phyloP scores from a whole-genome alignment of 1,140 invertebrate genomes.

The Drosophila sulfurigaster region DNA sequence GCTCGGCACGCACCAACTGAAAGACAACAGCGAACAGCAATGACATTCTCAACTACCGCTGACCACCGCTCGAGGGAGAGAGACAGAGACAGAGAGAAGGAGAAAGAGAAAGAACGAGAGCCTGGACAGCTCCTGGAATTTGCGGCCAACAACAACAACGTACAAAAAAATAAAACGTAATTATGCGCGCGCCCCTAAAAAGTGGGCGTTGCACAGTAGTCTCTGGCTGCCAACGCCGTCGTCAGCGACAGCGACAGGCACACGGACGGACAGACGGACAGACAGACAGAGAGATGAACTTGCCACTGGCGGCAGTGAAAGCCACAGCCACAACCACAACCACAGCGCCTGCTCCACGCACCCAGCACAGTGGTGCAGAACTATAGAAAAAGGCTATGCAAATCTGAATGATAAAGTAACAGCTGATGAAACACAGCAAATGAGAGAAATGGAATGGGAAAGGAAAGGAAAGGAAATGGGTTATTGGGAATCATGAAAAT shows the following conservation, averaged over 20 bases:
- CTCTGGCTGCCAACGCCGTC: constrained; percentile 71
- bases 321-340: constrained; percentile 46
- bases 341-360: constrained; percentile 42
- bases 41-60: constrained; percentile 23
- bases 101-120: constrained; percentile 50
- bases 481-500: too few relatives aligned
- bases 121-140: constrained; percentile 76
- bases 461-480: too few relatives aligned
- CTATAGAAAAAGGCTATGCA: neutral
- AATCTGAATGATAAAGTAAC: too few relatives aligned
- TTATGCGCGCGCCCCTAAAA: constrained; percentile 61
- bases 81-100: constrained; percentile 50
- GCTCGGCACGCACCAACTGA: constrained; percentile 55
- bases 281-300: neutral
- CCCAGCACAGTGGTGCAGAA: constrained; percentile 50
- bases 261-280: neutral
- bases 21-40: neutral
- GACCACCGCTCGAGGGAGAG: constrained; percentile 29
- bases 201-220: constrained; percentile 79
- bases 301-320: constrained; percentile 65
- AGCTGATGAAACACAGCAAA: too few relatives aligned
- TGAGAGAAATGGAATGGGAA: too few relatives aligned
- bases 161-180: constrained; percentile 55
- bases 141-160: constrained; percentile 23
- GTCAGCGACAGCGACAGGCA: constrained; percentile 31